Conservation (phyloP, 1,140 invertebrate species). For the Trichonephila clavata region DNA sequence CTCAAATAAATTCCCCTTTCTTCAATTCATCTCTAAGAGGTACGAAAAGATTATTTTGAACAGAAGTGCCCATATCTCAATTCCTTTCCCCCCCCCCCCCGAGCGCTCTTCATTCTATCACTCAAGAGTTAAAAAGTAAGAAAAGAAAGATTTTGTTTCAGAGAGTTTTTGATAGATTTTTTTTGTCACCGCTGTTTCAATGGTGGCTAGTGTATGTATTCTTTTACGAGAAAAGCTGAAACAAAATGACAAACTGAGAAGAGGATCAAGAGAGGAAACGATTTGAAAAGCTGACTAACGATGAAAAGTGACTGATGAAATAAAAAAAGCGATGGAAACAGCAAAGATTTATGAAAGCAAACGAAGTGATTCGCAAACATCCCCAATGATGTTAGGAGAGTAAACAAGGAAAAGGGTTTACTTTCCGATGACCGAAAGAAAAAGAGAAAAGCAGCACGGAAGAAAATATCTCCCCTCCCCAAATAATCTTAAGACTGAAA, state of each 20-base stretch:
- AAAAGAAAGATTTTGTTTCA: neutral
- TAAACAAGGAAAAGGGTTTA: neutral
- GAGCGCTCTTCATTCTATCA: neutral
- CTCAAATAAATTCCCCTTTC: too few relatives aligned
- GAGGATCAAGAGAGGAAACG: neutral
- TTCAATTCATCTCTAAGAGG: too few relatives aligned
- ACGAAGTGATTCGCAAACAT: conserved; percentile 40
- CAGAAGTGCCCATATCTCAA: too few relatives aligned
- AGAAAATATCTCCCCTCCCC: neutral
- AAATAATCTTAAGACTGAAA: neutral
- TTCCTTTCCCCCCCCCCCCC: too few relatives aligned
- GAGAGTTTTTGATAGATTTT: neutral
- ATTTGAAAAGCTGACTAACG: neutral
- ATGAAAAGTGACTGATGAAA: conserved; percentile 35
- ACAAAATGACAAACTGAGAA: neutral
- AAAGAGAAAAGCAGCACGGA: neutral
- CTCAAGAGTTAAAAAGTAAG: neutral
- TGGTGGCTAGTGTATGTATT: neutral
- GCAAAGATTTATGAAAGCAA: conserved; percentile 43
- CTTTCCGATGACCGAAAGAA: neutral
- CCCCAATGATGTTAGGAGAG: conserved; percentile 32
- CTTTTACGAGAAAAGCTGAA: neutral
- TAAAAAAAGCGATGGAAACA: conserved; percentile 10
- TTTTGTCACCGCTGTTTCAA: neutral
- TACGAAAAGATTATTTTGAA: too few relatives aligned